These are phyloP conservation scores for Caenorhabditis remanei DNA, from an alignment of 1,140 invertebrate species.

Conservation along the genomic window DNA sequence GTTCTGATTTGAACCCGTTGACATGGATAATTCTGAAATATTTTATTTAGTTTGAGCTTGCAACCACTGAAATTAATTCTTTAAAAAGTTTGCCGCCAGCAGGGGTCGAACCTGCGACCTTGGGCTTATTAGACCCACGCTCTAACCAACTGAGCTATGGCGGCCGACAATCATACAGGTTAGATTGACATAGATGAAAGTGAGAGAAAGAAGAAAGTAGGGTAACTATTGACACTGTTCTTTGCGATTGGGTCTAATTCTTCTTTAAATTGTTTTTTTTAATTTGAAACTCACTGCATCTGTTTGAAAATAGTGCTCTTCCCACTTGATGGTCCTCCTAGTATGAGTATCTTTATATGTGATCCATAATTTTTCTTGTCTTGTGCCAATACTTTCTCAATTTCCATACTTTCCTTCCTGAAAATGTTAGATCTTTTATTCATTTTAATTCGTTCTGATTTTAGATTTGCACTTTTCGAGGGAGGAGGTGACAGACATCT, in stretches of 20 bases:
- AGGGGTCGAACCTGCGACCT: slow-evolving; percentile 78
- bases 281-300: slow-evolving; percentile 20
- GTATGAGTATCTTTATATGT: slow-evolving; percentile 49
- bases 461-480: neutral
- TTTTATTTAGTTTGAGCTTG: too few relatives aligned
- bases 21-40: slow-evolving; percentile 24
- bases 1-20: slow-evolving; percentile 21
- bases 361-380: slow-evolving; percentile 30
- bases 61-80: too few relatives aligned
- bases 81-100: slow-evolving; percentile 72
- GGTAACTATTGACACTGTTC: too few relatives aligned
- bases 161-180: too few relatives aligned
- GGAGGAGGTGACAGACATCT: neutral
- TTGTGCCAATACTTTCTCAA: neutral
- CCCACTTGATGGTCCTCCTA: slow-evolving; percentile 21
- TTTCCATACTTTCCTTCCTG: slow-evolving; percentile 12
- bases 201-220: too few relatives aligned
- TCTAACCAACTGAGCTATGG: slow-evolving; percentile 63
- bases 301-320: slow-evolving; percentile 45
- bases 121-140: slow-evolving; percentile 78
- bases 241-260: too few relatives aligned
- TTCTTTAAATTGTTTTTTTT: too few relatives aligned
- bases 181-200: too few relatives aligned
- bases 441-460: too few relatives aligned
- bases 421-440: neutral